Evolutionary conservation across 2,113 vertebrate genomes (phyloP).

Genomic region (Mus musculus): GRCm39 chr8:91957501-91958000

Average conservation of each 20-base stretch:
- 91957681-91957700: constrained; percentile 22
- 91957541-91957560: background rate
- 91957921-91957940: background rate
- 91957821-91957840: constrained; percentile 35
- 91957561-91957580: background rate
- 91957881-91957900: background rate
- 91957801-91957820: constrained; percentile 47
- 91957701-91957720: constrained; percentile 19
- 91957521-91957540: constrained; percentile 45
- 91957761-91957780: constrained; percentile 44
- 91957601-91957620: constrained; percentile 42
- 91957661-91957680: constrained; percentile 58
- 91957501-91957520: constrained; percentile 18
- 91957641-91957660: constrained; percentile 42
- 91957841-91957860: constrained; percentile 29
- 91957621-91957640: constrained; percentile 55
- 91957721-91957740: constrained; percentile 19
- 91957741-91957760: constrained; percentile 8
- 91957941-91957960: background rate
- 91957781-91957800: constrained; percentile 41
- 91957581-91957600: constrained; percentile 1
- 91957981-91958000: constrained; percentile 5
- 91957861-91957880: constrained; percentile 49
- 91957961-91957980: background rate
- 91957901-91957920: background rate